phyloP scores from a whole-genome alignment of 2,797 vertebrate genomes.

The Pangasius macronema region DNA sequence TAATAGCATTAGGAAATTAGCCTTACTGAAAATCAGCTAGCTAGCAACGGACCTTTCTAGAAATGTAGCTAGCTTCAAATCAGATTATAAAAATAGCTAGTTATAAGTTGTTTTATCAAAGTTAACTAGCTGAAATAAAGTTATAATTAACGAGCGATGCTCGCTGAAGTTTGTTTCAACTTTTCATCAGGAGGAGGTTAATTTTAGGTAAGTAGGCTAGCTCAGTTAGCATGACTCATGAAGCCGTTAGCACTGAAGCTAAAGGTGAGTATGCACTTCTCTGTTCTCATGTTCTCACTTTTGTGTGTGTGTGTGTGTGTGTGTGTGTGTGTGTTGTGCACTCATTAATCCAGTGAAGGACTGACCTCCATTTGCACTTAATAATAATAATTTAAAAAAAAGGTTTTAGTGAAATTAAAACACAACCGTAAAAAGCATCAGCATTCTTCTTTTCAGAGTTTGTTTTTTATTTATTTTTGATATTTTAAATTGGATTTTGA shows the following conservation, averaged over 20 bases:
- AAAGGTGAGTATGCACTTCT: background rate
- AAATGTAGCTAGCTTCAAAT: background rate
- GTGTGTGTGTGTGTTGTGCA: constrained; percentile 17
- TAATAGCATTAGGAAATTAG: background rate
- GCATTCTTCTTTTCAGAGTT: constrained; percentile 69
- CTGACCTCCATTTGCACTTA: constrained; percentile 72
- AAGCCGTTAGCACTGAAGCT: background rate
- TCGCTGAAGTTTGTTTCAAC: background rate
- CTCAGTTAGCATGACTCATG: background rate
- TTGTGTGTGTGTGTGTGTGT: background rate
- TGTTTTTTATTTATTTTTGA: constrained; percentile 52
- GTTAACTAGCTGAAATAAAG: background rate
- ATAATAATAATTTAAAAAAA: background rate
- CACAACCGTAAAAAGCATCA: background rate
- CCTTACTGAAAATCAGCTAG: background rate
- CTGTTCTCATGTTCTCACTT: background rate
- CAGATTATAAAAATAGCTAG: background rate
- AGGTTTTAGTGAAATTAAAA: background rate
- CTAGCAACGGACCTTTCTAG: background rate
- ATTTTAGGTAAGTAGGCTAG: background rate
- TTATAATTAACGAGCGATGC: background rate
- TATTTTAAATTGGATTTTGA: constrained; percentile 59
- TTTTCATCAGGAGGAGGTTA: no score
- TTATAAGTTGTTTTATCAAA: background rate
- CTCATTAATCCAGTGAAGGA: constrained; percentile 39